Percentiles rank a stretch among this genome's conserved stretches.
Evolutionary conservation across 1,140 invertebrate species (phyloP).

Genomic region (Carposina sasakii): DNA sequence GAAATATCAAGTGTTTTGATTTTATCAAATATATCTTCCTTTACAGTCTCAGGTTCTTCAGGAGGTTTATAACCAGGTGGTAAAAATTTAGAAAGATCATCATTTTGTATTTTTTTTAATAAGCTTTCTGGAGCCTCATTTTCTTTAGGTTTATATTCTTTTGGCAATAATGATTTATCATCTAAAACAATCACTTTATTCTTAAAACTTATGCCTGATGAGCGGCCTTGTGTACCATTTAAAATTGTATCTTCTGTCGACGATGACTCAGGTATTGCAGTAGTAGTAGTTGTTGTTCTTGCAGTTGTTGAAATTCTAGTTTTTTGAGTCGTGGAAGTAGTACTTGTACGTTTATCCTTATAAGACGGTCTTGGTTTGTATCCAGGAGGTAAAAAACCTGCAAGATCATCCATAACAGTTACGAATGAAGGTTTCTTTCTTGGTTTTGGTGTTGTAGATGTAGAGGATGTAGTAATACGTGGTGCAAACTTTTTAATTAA

Average conservation of each 20-base stretch:
- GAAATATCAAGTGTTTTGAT: conserved; percentile 75
- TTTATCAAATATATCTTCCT: conserved; percentile 54
- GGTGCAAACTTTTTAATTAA: conserved; percentile 80
- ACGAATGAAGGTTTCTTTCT: conserved; percentile 71
- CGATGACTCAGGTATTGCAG: conserved; percentile 36
- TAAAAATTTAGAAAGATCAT: conserved; percentile 76
- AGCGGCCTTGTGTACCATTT: conserved; percentile 62
- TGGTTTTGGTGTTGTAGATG: conserved; percentile 67
- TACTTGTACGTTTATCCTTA: conserved; percentile 72
- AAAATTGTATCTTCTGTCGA: conserved; percentile 27
- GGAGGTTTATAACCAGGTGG: conserved; percentile 75
- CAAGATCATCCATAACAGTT: conserved; percentile 75
- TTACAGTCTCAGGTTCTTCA: conserved; percentile 35
- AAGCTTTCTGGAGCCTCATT: conserved; percentile 57
- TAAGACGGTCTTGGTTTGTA: conserved; percentile 73
- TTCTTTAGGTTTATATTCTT: conserved; percentile 75
- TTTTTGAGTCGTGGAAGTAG: conserved; percentile 62
- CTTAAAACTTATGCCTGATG: conserved; percentile 65
- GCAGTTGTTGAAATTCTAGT: too few species aligned
- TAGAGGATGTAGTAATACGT: conserved; percentile 68
- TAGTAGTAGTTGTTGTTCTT: conserved; percentile 61
- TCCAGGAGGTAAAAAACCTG: conserved; percentile 75
- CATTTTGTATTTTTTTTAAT: conserved; percentile 45
- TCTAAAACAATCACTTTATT: conserved; percentile 72
- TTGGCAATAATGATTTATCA: conserved; percentile 77